Base-by-base conservation (phyloP, 2,797 vertebrate species). In the Molossus molossus region DNA sequence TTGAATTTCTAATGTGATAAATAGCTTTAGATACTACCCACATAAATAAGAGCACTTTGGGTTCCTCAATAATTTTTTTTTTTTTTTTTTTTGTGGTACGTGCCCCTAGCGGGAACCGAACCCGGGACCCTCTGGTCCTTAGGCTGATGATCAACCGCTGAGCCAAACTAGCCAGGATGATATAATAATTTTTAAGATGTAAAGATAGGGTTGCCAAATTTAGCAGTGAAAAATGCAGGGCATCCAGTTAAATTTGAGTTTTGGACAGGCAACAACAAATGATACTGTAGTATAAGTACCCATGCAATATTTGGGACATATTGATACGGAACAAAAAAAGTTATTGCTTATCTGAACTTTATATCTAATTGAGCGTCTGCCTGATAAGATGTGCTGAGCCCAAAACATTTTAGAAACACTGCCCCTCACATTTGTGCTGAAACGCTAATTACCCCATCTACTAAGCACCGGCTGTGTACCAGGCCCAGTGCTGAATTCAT, bases 31-130 rank as follows among this genome's bases (percentile, higher is more conserved):
- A 83, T 33, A 86, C 10, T 69, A 69, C 8, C 40, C 27, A 81
- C 62, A 90, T 70, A 75, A 94, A 79, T 20, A 87, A 87, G 62
- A 92, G n/a, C 48, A 76, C 29, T 64, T 11, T 37, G 14, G 25
- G 37, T 91, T 89, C 69, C 84, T 91, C 57, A 67, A 40, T 88
- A 86, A 86, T n/a, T 77, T 87, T 92, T 82, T n/a, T 77, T 87
- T 82, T n/a, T 77, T 87, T 33, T 33, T 33, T 33, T 33, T 33
- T 33, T 33, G 33, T 33, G 33, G 33, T 33, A 33, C 33, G 33
- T 33, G 33, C 33, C 33, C 33, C 33, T 33, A 33, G 33, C 33
- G 33, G 33, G 33, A 33, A 33, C 33, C 33, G 33, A 33, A 33
- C 33, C 33, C 33, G 33, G 33, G 33, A 33, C 33, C 33, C 3